A percentile compares a stretch with the other conserved stretches of the same genome.
Conservation (phyloP, 2,113 vertebrate species). For the Symphodus melops region DNA sequence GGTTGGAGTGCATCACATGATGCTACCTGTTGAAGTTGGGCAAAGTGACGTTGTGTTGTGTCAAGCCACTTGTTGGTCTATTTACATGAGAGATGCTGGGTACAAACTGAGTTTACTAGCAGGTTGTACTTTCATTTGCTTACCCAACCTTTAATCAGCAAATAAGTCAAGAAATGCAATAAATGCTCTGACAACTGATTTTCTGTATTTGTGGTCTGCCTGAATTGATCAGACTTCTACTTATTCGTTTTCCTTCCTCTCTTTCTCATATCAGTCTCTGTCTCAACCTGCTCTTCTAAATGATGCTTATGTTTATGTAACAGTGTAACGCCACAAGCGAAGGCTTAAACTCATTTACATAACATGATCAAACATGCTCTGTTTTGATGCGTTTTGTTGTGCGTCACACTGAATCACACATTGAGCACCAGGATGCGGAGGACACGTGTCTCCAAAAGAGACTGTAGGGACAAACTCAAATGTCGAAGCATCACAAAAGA, state of each 20-base stretch:
- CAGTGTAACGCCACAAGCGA: slow-evolving; percentile 38
- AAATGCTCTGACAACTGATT: no score
- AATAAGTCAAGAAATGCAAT: no score
- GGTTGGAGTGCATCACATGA: background rate
- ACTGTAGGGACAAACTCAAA: background rate
- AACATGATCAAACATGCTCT: slow-evolving; percentile 35
- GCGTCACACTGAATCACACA: background rate
- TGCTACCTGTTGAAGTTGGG: background rate
- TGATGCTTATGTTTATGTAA: slow-evolving; percentile 57
- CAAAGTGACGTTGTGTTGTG: background rate
- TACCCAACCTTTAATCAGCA: no score
- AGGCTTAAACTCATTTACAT: slow-evolving; percentile 47
- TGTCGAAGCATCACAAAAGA: slow-evolving; percentile 2
- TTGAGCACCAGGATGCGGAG: background rate
- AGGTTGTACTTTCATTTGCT: no score
- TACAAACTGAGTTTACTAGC: no score
- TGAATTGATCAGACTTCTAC: no score
- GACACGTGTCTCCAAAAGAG: background rate
- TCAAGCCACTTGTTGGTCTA: no score
- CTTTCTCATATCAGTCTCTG: slow-evolving; percentile 32
- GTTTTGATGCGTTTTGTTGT: slow-evolving; percentile 4
- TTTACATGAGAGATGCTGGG: no score
- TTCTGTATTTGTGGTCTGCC: no score
- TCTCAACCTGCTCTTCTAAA: slow-evolving; percentile 43
- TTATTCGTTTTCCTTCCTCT: slow-evolving; percentile 4